Base-by-base conservation (phyloP, 2,888 invertebrate genomes). In the Mantis religiosa region DNA sequence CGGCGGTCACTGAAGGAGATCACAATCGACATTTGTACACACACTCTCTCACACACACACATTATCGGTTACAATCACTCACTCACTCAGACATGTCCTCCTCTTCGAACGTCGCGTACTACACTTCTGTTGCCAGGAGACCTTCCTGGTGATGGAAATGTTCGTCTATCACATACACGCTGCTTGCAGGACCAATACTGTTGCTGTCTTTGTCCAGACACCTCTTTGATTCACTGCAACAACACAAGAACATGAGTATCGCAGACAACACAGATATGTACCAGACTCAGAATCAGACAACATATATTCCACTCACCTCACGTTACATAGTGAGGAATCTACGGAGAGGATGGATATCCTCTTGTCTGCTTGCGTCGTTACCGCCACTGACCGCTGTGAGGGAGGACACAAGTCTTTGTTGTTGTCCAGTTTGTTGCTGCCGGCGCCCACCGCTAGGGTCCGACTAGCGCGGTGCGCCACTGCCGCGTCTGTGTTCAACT, bases 401-500 rank as follows among this genome's bases (percentile, higher is more conserved):
- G 90, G 92, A 89, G 91, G 92, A 92, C 90, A 90, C 87, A 93
- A 93, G 91, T 94, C 94, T 92, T 94, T 94, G 91, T 94, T 94
- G 91, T 94, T 94, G 91, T 95, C 94, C 92, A 95, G 94, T 91
- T 92, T 93, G 92, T 93, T 93, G 88, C 92, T 93, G 88, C 92
- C 92, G 54, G 54, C 25, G 20, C 54, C 54, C 54, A 71, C 54
- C 54, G 54, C 54, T 91, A 88, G 93, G 92, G 93, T 92, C 94
- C 93, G 93, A 89, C 95, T 87, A n/a, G 82, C 54, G 82, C 87
- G 87, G 14, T 87, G 94, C 92, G 95, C 95, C 84, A 95, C 94
- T 89, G 95, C 95, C 89, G 96, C 95, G 93, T 97, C 97, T 71
- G 97, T 97, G 94, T 97, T 97, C 90, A 97, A 95, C 93, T 97